These are phyloP conservation scores for Lepetodrilus schrolli DNA, from an alignment of 2,888 invertebrate species.

Conservation along the genomic window DNA sequence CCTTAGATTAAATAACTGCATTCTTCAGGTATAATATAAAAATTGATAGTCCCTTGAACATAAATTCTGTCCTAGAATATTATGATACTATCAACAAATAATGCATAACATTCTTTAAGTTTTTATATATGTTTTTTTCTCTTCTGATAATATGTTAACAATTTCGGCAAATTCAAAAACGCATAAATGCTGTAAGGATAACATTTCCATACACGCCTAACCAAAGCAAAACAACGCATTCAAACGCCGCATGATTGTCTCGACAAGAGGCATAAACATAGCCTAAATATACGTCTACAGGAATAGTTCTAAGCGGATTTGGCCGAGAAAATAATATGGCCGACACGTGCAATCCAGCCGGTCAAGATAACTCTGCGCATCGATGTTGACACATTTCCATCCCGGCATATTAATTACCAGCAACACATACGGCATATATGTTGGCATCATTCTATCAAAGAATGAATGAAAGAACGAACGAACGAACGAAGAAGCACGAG, in stretches of 20 bases:
- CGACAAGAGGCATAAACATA: neutral
- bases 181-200: no score
- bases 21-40: no score
- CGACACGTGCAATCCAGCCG: neutral
- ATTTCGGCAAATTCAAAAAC: no score
- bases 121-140: no score
- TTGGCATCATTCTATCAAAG: neutral
- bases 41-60: no score
- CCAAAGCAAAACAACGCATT: constrained; percentile 3
- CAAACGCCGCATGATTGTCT: neutral
- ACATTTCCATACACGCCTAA: neutral
- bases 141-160: no score
- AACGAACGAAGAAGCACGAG: neutral
- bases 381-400: constrained; percentile 1
- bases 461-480: neutral
- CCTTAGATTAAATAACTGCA: no score
- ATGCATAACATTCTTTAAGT: no score
- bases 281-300: neutral
- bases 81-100: no score
- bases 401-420: neutral
- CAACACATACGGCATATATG: neutral
- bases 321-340: neutral
- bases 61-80: no score
- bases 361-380: neutral
- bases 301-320: constrained; percentile 5